Evolutionary conservation across 2,888 invertebrate species (phyloP).

Genomic region (Pheosia gnoma): DNA sequence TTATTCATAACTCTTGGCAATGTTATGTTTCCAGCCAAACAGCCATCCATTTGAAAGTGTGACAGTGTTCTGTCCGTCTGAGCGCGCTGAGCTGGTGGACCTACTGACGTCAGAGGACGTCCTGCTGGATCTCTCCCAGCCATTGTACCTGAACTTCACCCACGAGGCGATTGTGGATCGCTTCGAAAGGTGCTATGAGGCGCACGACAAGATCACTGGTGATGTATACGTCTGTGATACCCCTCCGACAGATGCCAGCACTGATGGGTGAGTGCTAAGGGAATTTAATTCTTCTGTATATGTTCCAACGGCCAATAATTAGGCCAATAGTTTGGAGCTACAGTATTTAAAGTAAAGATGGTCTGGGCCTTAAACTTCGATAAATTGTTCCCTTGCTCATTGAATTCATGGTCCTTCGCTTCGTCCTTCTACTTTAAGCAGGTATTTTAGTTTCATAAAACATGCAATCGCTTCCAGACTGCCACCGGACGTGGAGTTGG

Average conservation of each 20-base stretch:
- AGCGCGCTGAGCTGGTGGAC: conserved; percentile 88
- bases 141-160: conserved; percentile 94
- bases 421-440: too few species aligned
- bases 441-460: not conserved
- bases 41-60: conserved; percentile 92
- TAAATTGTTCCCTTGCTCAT: too few species aligned
- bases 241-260: conserved; percentile 83
- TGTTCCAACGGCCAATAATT: too few species aligned
- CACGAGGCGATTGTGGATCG: conserved; percentile 91
- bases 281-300: not conserved
- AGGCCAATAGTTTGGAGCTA: not conserved
- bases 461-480: conserved; percentile 60
- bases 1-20: not conserved
- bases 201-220: conserved; percentile 91
- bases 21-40: conserved; percentile 86
- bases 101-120: conserved; percentile 90
- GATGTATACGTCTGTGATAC: conserved; percentile 91
- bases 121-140: conserved; percentile 91
- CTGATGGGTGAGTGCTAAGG: conserved; percentile 80
- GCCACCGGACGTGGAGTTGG: conserved; percentile 89
- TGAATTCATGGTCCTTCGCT: too few species aligned
- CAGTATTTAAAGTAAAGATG: too few species aligned
- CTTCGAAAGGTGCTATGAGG: conserved; percentile 86
- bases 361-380: too few species aligned
- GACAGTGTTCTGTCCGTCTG: conserved; percentile 92